Evolutionary conservation across 2,113 vertebrate species (phyloP), one percentile per base, ranked within the genome.

Genomic region (Parus major): DNA sequence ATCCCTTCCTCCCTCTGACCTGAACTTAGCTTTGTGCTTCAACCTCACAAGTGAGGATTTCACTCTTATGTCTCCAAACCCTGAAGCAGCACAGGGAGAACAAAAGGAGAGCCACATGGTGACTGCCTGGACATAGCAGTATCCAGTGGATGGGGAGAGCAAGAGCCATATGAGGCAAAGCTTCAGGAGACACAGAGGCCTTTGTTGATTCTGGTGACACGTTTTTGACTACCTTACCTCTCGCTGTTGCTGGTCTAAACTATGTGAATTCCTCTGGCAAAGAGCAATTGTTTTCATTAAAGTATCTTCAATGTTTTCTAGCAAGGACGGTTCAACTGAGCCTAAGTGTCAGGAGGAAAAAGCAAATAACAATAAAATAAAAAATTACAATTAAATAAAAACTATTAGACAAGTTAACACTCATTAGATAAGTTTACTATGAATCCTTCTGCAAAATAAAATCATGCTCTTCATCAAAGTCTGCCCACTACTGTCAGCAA

Each of bases 241-340:
- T 98, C 98, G 98, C 66, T 99, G 98, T 46, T 99, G 98, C 95
- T 98, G 99, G 96, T 98, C 97, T 73, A 99, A 98, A 82, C 94
- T 98, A 47, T 98, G 97, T 12, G 99, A 99, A 96, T 98, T 99
- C 68, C 98, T 98, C 90, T 98, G 98, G 97, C 99, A 99, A 84
- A 99, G 97, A 63, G 97, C 97, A 78, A 99, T 98, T 36, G 99
- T 98, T 95, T 99, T 98, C 61, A 97, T 95, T 65, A 99, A 95
- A 25, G 97, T 98, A 50, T 97, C 95, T 94, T 99, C 98, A 49
- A 99, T 97, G 39, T 76, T 95, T 64, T 97, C 98, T 84, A 99
- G 39, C 15, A 95, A 85, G 19, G 86, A 28, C 7, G 95, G 69
- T 41, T 96, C 91, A 61, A 84, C 92, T 59, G 72, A 86, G 64